These are phyloP conservation scores for Tapirus indicus DNA, from an alignment of 2,797 vertebrate species.

Conservation along the genomic window DNA sequence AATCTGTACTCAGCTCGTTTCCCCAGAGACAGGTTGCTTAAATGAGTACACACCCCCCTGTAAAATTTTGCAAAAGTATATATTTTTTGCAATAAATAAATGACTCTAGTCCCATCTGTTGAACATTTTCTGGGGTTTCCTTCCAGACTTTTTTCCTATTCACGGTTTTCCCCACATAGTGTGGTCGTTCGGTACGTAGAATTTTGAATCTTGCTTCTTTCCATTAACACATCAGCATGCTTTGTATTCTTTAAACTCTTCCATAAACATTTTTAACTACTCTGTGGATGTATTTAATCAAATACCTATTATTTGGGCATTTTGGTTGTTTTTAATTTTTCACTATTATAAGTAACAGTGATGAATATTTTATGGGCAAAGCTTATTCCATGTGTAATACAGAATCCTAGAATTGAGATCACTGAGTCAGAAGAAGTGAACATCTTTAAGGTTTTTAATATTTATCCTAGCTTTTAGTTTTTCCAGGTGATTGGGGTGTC, in stretches of 20 bases:
- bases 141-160: background rate
- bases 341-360: background rate
- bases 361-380: background rate
- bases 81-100: too few species aligned
- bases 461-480: background rate
- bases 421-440: background rate
- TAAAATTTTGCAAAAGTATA: background rate
- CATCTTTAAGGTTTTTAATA: background rate
- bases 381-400: background rate
- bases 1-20: background rate
- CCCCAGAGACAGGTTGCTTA: background rate
- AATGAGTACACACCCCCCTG: background rate
- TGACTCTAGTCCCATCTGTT: background rate
- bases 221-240: background rate
- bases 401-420: background rate
- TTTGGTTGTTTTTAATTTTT: background rate
- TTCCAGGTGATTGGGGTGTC: background rate
- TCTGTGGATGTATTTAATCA: background rate
- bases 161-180: background rate
- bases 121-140: background rate
- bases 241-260: background rate
- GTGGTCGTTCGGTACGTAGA: background rate
- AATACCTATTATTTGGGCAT: background rate
- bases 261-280: background rate
- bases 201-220: conserved; percentile 25